phyloP scores from a whole-genome alignment of 2,888 invertebrate genomes.

The Cosmia trapezina region DNA sequence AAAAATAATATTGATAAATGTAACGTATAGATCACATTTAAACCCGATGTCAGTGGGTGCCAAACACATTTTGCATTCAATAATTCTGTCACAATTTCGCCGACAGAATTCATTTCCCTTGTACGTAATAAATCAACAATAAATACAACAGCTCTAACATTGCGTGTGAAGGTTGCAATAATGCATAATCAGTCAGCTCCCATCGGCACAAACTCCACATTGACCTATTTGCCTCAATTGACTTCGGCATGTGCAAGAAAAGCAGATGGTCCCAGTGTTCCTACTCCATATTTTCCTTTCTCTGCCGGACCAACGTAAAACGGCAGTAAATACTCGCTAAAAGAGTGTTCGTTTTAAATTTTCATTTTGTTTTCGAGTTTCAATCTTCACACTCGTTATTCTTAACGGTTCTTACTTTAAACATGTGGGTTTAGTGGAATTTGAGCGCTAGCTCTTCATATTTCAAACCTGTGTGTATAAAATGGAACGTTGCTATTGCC shows the following conservation, averaged over 20 bases:
- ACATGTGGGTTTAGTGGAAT: slow-evolving; percentile 42
- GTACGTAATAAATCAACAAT: slow-evolving; percentile 49
- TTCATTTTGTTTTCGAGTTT: slow-evolving; percentile 55
- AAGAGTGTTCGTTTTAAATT: slow-evolving; percentile 53
- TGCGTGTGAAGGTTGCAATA: slow-evolving; percentile 57
- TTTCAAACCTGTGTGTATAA: slow-evolving; percentile 11
- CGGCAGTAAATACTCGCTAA: slow-evolving; percentile 46
- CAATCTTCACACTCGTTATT: slow-evolving; percentile 46
- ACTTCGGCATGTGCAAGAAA: slow-evolving; percentile 40
- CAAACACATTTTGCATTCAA: slow-evolving; percentile 30
- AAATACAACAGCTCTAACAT: slow-evolving; percentile 26
- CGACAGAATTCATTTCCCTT: slow-evolving; percentile 49
- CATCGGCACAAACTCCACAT: slow-evolving; percentile 21
- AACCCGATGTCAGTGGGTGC: slow-evolving; percentile 12
- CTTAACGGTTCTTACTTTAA: slow-evolving; percentile 38
- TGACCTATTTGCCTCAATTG: slow-evolving; percentile 54
- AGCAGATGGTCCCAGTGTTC: slow-evolving; percentile 22
- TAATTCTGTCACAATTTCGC: slow-evolving; percentile 23
- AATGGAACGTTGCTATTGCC: not conserved
- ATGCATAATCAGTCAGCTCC: slow-evolving; percentile 44
- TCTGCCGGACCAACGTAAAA: slow-evolving; percentile 37
- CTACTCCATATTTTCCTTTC: slow-evolving; percentile 43
- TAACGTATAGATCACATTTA: not conserved
- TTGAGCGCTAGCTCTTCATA: slow-evolving; percentile 21
- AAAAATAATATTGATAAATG: not conserved